Base-by-base conservation (phyloP, 2,113 vertebrate species). In the Delphinus delphis region DNA sequence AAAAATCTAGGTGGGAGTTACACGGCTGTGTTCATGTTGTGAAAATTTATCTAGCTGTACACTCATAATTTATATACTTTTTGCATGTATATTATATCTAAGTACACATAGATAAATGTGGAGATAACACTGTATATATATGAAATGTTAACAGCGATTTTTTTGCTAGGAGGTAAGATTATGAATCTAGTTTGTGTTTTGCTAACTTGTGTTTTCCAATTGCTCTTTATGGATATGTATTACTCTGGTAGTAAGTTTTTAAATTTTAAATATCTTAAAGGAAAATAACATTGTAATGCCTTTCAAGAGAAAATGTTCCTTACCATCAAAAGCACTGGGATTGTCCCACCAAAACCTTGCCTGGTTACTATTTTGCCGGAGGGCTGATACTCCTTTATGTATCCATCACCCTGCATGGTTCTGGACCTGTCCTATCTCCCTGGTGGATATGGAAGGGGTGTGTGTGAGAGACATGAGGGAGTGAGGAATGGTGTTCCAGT, bases 211-310 rank as follows among this genome's bases (percentile, higher is more conserved):
- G 36, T 76, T 92, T 93, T 90, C 76, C 38, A 92, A 0, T 44
- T 68, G 71, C 70, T 85, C 41, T 94, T 92, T 60, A 70, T 85
- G 73, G 95, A 82, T 36, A 44, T 53, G 20, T 85, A 63, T 89
- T 65, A 85, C 17, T 85, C 58, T 92, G n/a, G 23, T 70, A 92
- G 58, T 58, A 67, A 79, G 14, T 47, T 65, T 84, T 87, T 70
- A 79, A 91, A 74, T 55, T 53, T 77, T 84, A 95, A 90, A 15
- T 60, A 58, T 83, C 47, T 74, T 95, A 91, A 81, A 82, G 41
- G 33, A 68, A 50, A 81, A 53, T 28, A 74, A 70, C 26, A 60
- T 80, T 80, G n/a, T 38, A n/a, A 82, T 60, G 10, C 25, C n/a
- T 88, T 81, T 71, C 28, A 62, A 58, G 88, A 91, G 77, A 93